Conservation (phyloP, 2,113 vertebrate genomes). For the Phalacrocorax brasilianus region DNA sequence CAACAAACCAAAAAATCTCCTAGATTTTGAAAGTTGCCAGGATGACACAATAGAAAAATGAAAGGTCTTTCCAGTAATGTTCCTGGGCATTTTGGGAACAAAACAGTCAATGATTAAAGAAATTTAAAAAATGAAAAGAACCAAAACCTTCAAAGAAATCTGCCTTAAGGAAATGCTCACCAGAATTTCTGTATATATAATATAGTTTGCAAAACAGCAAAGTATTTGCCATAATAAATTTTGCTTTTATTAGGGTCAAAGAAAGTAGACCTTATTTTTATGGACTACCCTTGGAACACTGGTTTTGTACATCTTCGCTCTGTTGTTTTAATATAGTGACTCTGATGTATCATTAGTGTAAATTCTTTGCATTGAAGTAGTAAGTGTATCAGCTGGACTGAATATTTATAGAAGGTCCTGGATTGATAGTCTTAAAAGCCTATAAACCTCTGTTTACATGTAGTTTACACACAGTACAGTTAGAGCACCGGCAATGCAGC, state of each 20-base stretch:
- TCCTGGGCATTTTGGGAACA: not conserved
- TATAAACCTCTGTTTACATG: conserved; percentile 36
- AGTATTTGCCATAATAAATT: not conserved
- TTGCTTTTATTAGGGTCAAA: not conserved
- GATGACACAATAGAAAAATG: not conserved
- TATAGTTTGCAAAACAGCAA: not conserved
- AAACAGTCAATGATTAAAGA: not conserved
- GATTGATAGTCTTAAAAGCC: conserved; percentile 39
- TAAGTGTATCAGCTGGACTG: not conserved
- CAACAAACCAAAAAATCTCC: no score
- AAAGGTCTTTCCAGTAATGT: not conserved
- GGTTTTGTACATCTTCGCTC: not conserved
- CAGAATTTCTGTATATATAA: not conserved
- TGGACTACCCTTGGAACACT: not conserved
- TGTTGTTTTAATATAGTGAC: not conserved
- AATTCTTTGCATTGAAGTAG: not conserved
- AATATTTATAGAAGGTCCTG: conserved; percentile 19
- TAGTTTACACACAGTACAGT: not conserved
- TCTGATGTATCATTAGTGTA: not conserved
- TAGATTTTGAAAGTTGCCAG: not conserved
- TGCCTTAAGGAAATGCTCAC: not conserved
- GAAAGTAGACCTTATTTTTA: not conserved
- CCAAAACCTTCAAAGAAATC: not conserved
- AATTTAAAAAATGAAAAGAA: not conserved
- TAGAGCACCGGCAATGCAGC: not conserved